Base-by-base conservation (phyloP, 2,888 invertebrate genomes). In the Corbicula japonica region DNA sequence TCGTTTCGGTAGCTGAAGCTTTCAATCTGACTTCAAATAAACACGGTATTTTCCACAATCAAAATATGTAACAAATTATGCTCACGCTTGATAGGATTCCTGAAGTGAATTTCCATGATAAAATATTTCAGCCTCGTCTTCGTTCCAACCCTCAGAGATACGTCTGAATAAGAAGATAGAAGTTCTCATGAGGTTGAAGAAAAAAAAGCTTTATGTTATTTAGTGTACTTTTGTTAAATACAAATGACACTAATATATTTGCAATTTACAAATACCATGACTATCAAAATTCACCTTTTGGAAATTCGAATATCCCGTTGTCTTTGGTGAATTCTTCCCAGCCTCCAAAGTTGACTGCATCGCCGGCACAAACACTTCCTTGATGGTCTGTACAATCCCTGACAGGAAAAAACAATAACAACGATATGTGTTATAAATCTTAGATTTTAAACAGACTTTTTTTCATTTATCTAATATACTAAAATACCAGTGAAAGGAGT, bases 321-420 rank as follows among this genome's bases (percentile, higher is more conserved):
- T 75, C 62, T 32, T 56, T 61, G 4, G 69, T 56, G 26, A 75
- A 69, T 28, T 75, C 68, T n/a, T 75, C 69, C 75, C 75, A 75
- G 1, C 68, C 68, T n/a, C 68, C 75, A 32, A 75, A 75, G 38
- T 75, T 75, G 0, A 75, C 75, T 1, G 75, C 75, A 8, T 61
- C 75, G 12, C 75, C 69, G 5, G 52, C 62, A 35, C 75, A 75
- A 6, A 38, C 48, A 26, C 34, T 21, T 1, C 75, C 75, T 62
- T 75, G 75, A 5, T 38, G 30, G 4, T 50, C 32, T 10, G 69
- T 75, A 41, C 75, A 75, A 23, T 69, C 69, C 75, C 75, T 75
- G 21, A 4, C 30, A 50, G 38, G 6, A 30, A n/a, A 50, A 30
- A 12, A 12, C 6, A n/a, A 50, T 10, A 12, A 41, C 15, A 12